Base-by-base conservation (phyloP, 2,113 vertebrate genomes). In the Puffinus mauretanicus region DNA sequence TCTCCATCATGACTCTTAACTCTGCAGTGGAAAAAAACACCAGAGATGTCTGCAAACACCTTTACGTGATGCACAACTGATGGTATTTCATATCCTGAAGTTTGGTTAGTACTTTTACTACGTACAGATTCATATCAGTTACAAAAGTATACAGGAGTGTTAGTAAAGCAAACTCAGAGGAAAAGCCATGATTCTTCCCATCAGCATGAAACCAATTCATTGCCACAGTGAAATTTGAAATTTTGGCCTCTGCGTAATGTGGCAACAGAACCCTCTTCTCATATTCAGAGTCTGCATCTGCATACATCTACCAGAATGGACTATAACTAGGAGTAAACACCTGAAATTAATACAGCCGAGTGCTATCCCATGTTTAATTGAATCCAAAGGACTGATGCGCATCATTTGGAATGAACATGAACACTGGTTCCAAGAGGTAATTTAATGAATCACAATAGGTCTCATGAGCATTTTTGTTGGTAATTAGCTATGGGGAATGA, bases 401-500 rank as follows among this genome's bases (percentile, higher is more conserved):
- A 57, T 66, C 46, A 85, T 51, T 75, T 64, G 94, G 55, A 92
- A 93, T 86, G 86, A 84, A 82, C 21, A 29, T 8, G 42, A 78
- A 32, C 42, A 15, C 49, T 60, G 54, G 19, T 44, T 82, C 49
- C n/a, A 36, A 38, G 55, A 93, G 69, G 69, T 47, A 93, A 90
- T 44, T 85, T 71, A 90, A 93, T 85, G 84, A 94, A 78, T 92
- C 85, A 80, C n/a, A 78, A 80, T 12, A 93, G 55, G 90, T 86
- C 90, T 92, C 82, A 32, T 61, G 80, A 94, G 57, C 55, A 82
- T 86, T 93, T 96, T 30, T 78, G 18, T 64, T 71, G 64, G 29
- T 62, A 84, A 94, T 94, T 81, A 93, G 69, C 86, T 67, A 64
- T 42, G 82, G 38, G 86, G 72, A 78, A 90, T 51, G 9, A 88